Base-by-base conservation (phyloP, 2,888 invertebrate genomes). In the Acronicta alni region DNA sequence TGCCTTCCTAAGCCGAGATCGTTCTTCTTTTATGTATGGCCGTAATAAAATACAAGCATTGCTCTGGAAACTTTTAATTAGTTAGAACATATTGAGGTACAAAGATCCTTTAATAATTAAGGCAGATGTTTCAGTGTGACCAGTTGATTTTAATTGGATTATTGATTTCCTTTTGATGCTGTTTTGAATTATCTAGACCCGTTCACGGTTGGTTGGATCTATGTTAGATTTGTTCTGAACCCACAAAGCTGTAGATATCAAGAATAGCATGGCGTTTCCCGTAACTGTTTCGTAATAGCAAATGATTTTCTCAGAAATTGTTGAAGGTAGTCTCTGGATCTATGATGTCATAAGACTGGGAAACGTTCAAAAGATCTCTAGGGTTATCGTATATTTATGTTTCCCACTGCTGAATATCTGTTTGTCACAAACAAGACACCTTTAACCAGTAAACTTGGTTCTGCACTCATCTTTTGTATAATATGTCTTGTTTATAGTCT, bases 31-130 rank as follows among this genome's bases (percentile, higher is more conserved):
- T 75, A 72, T 66, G 58, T 59, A 65, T 64, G 47, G 39, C 37
- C 37, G 62, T 46, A 63, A 69, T 77, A 72, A 75, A 75, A 70
- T 49, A 56, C 46, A 52, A 43, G 37, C 18, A 42, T 53, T 44
- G 38, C 51, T 57, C 30, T 69, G 44, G 46, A 65, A 77, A 61
- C 17, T 77, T 77, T 74, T 75, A 77, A 75, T 75, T 77, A 65
- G 48, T 67, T 66, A 15, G 32, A 38, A 58, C 54, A 51, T 60
- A 53, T 57, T 42, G 26, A 17, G 30, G 3, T 17, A 43, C 47
- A 35, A 44, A 49, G 38, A 46, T 23, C 23, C 35, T 7, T 30
- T 16, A 38, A 30, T 46, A 56, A 38, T 32, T n/a, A 32, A 38
- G 39, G 32, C 6, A 16, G 35, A 23, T 10, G 32, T 53, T 48